A percentile compares a stretch with the other conserved stretches of the same genome.
Conservation (phyloP, 2,113 vertebrate genomes). For the Eurypyga helias region DNA sequence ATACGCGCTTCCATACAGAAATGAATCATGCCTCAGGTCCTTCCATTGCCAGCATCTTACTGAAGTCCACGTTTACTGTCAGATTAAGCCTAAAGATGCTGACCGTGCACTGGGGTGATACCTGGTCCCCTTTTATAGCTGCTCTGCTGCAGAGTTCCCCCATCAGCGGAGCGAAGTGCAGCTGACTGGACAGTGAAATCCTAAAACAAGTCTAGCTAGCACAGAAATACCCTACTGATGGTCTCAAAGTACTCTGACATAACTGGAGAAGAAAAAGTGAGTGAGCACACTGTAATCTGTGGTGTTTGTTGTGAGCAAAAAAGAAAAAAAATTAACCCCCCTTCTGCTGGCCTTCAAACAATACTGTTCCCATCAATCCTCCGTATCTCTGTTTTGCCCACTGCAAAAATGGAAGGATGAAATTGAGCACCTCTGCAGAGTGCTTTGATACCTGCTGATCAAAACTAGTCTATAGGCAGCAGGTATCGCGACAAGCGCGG, state of each 20-base stretch:
- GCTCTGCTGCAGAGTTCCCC: not conserved
- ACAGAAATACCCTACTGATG: not conserved
- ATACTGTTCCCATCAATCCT: not conserved
- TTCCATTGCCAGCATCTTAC: not conserved
- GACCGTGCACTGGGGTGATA: not conserved
- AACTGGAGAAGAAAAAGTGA: not conserved
- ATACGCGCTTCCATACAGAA: not conserved
- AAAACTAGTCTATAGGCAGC: not conserved
- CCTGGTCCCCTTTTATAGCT: rapidly evolving
- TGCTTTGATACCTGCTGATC: not conserved
- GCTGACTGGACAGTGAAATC: not conserved
- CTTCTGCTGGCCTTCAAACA: not conserved
- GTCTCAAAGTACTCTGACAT: not conserved
- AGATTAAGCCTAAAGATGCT: not conserved
- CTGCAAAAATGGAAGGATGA: not conserved
- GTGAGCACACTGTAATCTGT: not conserved
- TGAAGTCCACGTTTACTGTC: not conserved
- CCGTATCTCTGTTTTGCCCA: rapidly evolving
- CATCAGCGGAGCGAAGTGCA: not conserved
- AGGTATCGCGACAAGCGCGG: not conserved
- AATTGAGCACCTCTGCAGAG: not conserved
- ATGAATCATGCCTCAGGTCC: not conserved
- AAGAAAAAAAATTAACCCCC: not conserved
- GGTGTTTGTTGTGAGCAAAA: not conserved
- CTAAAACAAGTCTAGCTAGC: not conserved